Conservation (phyloP, 2,888 invertebrate genomes). For the Portevinia maculata region DNA sequence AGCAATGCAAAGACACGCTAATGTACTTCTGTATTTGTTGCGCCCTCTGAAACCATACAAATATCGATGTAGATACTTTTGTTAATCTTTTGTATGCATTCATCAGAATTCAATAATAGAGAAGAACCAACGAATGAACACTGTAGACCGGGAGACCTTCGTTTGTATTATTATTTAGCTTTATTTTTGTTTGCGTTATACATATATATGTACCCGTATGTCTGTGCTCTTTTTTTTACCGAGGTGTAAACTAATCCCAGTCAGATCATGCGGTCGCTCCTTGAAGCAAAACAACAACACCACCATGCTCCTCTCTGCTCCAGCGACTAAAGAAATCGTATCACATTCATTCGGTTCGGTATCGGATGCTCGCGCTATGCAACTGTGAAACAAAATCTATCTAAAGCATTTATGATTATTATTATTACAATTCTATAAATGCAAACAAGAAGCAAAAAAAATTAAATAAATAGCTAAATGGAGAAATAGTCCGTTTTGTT, state of each 20-base stretch:
- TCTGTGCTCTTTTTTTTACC: constrained; percentile 32
- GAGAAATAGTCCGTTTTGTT: constrained; percentile 27
- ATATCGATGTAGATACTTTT: constrained; percentile 73
- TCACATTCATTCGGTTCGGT: constrained; percentile 64
- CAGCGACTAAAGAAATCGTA: constrained; percentile 48
- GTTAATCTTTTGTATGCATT: constrained; percentile 74
- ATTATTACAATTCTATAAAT: constrained; percentile 73
- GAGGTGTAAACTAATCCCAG: constrained; percentile 73
- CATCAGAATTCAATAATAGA: constrained; percentile 74
- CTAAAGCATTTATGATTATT: constrained; percentile 68
- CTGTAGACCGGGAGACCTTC: constrained; percentile 43
- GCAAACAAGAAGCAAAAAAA: constrained; percentile 24
- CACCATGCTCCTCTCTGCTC: constrained; percentile 12
- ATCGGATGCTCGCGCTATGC: constrained; percentile 67
- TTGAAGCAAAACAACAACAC: constrained; percentile 39
- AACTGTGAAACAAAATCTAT: constrained; percentile 73
- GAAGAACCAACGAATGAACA: constrained; percentile 47
- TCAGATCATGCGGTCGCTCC: constrained; percentile 71
- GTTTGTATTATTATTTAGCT: constrained; percentile 20
- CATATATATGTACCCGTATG: constrained; percentile 8
- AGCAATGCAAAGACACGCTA: constrained; percentile 53
- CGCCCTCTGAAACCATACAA: constrained; percentile 66
- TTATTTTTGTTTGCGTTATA: constrained; percentile 1
- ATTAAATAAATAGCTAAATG: too few species aligned
- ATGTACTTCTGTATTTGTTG: constrained; percentile 32